A percentile compares a stretch with the other conserved stretches of the same genome.
Conservation (phyloP, 1,140 invertebrate species). For the Camponotus floridanus region DNA sequence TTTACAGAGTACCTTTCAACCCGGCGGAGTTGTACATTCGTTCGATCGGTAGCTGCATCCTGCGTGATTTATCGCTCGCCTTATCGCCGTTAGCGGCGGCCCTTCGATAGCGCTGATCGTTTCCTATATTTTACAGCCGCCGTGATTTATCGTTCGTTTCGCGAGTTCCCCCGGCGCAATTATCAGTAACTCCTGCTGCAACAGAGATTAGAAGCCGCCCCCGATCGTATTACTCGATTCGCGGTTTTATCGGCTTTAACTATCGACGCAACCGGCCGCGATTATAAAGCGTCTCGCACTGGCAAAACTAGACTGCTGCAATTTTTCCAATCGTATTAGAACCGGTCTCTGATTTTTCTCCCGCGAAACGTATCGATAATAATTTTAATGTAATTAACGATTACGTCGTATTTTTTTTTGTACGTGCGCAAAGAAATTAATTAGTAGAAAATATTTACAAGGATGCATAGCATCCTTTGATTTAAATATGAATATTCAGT, state of each 20-base stretch:
- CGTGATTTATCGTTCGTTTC: slow-evolving; percentile 76
- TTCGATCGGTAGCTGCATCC: slow-evolving; percentile 74
- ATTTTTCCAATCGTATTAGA: slow-evolving; percentile 7
- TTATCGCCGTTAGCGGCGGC: slow-evolving; percentile 73
- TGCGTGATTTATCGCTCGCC: slow-evolving; percentile 74
- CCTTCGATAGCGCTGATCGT: slow-evolving; percentile 76
- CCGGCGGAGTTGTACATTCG: slow-evolving; percentile 60
- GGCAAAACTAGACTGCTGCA: slow-evolving; percentile 1
- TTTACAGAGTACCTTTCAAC: slow-evolving; percentile 57
- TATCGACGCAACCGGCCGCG: slow-evolving; percentile 62
- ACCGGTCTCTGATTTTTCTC: background rate
- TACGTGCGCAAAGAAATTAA: background rate
- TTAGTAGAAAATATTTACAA: background rate
- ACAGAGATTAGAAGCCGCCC: slow-evolving; percentile 73
- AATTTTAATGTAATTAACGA: background rate
- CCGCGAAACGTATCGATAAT: background rate
- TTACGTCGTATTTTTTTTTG: background rate
- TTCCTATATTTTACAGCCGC: slow-evolving; percentile 76
- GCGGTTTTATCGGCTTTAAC: slow-evolving; percentile 68
- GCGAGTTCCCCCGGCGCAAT: slow-evolving; percentile 73
- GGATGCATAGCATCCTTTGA: background rate
- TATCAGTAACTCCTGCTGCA: slow-evolving; percentile 75
- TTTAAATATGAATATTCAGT: background rate
- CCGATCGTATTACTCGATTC: slow-evolving; percentile 64
- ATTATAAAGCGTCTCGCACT: slow-evolving; percentile 56